Evolutionary conservation across 1,140 invertebrate species (phyloP), one percentile per base, ranked within the genome.

Genomic region (Heliconius hewitsoni): DNA sequence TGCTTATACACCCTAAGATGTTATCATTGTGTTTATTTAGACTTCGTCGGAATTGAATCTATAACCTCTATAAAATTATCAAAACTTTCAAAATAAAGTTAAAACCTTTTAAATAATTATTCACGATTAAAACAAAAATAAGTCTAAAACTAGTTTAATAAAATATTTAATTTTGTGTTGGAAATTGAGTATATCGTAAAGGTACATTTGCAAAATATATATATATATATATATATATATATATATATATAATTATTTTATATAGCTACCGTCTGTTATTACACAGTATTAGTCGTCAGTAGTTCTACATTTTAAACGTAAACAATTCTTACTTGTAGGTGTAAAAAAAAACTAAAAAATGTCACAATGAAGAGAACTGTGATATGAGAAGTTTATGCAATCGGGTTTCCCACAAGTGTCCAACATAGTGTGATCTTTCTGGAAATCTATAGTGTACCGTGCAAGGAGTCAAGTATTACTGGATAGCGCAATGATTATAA

Each of bases 381-480:
- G 78, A 57, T 74, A 80, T 80, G 79, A 80, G 79, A 80, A 76
- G 79, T 46, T 80, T 76, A 80, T 73, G 74, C 55, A 80, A 80
- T 73, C 30, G 55, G 74, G 70, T 76, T 79, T 80, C 79, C 79
- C 79, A 80, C 74, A 80, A 42, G 27, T 50, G 52, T 66, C 81
- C 78, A 80, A 30, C 27, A 81, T 79, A 77, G 76, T 73, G 55
- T 71, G 70, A 80, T 30, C 79, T 78, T 50, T 70, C 76, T 73
- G 19, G 27, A 39, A 73, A 39, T 73, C 34, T 73, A 37, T 72
- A 80, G 46, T 71, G 52, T 66, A 71, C 39, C 4, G n/a, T 11
- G 50, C 52, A 37, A 79, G 42, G 79, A 74, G 37, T 74, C 81
- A 76, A 27, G 42, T 71, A 23, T 77, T 23, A 46, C 74, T 79